These are phyloP conservation scores for Xenotilapia flavipinnis DNA, from an alignment of 2,113 vertebrate species.

Conservation along the genomic window DNA sequence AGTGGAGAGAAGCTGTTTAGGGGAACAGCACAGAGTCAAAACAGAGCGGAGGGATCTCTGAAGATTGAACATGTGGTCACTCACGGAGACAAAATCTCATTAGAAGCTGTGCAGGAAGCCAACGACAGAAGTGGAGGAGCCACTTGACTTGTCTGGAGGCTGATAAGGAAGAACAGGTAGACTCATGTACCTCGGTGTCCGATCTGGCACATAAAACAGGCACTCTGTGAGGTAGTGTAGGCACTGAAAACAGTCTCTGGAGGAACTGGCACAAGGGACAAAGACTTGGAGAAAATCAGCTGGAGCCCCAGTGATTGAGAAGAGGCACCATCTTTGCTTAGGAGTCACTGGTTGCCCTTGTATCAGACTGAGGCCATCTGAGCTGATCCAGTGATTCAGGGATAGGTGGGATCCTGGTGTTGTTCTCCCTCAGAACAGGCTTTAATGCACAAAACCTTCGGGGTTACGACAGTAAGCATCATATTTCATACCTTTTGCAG, in stretches of 20 bases:
- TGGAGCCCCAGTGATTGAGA: neutral
- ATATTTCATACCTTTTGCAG: neutral
- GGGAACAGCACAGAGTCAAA: neutral
- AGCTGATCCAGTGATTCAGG: neutral
- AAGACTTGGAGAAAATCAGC: neutral
- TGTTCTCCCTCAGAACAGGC: neutral
- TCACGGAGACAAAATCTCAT: neutral
- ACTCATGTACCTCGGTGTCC: neutral
- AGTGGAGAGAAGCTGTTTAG: neutral
- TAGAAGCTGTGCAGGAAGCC: neutral
- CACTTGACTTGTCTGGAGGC: neutral
- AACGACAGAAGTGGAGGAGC: neutral
- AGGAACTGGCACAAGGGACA: neutral
- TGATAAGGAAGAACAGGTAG: neutral
- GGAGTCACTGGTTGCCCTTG: neutral
- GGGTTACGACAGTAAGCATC: neutral
- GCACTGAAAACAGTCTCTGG: neutral
- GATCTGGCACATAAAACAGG: neutral
- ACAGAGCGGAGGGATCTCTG: fast-evolving
- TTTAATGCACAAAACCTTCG: neutral
- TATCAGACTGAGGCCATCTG: neutral
- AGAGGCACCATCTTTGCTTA: neutral
- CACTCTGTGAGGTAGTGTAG: fast-evolving
- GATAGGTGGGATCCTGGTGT: neutral
- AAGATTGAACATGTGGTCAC: fast-evolving